Conservation (phyloP, 2,113 vertebrate genomes). For the Callocephalon fimbriatum region DNA sequence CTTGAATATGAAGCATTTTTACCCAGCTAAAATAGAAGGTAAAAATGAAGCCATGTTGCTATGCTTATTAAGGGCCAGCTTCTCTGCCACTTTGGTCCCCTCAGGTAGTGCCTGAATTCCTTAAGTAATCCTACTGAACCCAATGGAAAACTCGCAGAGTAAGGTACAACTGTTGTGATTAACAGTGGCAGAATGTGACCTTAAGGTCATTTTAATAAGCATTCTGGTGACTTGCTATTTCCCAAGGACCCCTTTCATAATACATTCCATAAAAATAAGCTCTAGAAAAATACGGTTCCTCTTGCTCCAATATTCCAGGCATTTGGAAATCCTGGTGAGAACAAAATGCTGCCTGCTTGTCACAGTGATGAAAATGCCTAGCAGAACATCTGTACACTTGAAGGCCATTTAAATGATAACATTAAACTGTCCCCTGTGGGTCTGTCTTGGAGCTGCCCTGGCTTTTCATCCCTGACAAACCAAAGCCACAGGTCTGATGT, state of each 20-base stretch:
- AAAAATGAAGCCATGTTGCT: background rate
- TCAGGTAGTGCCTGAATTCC: conserved; percentile 32
- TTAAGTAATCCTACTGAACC: conserved; percentile 37
- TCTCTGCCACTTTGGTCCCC: background rate
- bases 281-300: conserved; percentile 8
- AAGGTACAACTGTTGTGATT: conserved; percentile 59
- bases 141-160: conserved; percentile 11
- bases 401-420: background rate
- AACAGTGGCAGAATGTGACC: conserved; percentile 63
- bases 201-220: conserved; percentile 66
- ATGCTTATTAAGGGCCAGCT: background rate
- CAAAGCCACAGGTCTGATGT: background rate
- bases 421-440: background rate
- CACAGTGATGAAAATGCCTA: background rate
- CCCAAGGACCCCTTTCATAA: conserved; percentile 38
- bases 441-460: background rate
- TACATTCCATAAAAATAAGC: conserved; percentile 40
- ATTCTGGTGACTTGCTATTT: conserved; percentile 25
- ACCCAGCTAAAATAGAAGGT: background rate
- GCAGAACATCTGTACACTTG: accelerated
- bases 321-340: conserved; percentile 1
- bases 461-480: background rate
- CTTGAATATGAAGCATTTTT: background rate
- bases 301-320: background rate
- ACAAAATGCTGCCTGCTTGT: background rate